These are phyloP conservation scores for Luperina testacea DNA, from an alignment of 2,888 invertebrate species.

Conservation along the genomic window DNA sequence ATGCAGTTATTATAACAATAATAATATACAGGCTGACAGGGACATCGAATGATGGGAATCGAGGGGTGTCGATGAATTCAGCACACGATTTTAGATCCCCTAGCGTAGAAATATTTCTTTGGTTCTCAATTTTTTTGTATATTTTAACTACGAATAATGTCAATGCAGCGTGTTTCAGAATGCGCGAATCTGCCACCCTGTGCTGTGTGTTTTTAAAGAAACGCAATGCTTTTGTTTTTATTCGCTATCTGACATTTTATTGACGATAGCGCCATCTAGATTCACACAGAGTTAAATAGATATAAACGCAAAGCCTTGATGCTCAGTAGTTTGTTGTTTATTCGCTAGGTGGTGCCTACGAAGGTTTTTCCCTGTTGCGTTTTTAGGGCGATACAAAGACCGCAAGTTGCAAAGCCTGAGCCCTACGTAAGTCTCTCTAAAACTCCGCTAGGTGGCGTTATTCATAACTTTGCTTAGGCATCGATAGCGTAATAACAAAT, in stretches of 20 bases:
- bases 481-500: not conserved
- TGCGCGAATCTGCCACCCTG: no score
- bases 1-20: not conserved
- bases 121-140: no score
- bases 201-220: not conserved
- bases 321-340: not conserved
- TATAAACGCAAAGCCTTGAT: not conserved
- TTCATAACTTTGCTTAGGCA: not conserved
- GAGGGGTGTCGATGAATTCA: no score
- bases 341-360: not conserved
- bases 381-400: not conserved
- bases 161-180: not conserved
- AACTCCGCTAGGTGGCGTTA: conserved; percentile 19
- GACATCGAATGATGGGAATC: no score
- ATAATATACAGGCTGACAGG: no score
- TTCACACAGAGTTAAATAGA: not conserved
- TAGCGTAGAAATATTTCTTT: no score
- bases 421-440: not conserved
- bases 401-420: not conserved
- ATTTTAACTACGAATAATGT: no score
- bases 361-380: not conserved
- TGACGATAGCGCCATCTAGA: conserved; percentile 21
- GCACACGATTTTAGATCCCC: no score
- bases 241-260: not conserved
- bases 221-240: not conserved